Evolutionary conservation across 1,140 invertebrate species (phyloP), one percentile per base, ranked within the genome.

Genomic region (Apocrypta bakeri): DNA sequence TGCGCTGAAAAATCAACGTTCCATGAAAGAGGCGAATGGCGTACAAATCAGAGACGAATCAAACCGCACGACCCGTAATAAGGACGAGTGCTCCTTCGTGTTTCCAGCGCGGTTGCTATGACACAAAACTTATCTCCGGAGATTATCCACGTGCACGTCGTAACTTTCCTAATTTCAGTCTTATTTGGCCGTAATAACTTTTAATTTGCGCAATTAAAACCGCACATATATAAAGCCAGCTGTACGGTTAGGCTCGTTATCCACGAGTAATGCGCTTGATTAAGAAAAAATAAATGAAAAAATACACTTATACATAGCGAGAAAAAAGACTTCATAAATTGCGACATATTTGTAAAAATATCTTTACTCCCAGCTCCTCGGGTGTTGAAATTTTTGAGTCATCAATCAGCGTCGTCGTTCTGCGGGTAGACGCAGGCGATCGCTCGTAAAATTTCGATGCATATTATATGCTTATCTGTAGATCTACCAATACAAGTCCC

Each of bases 91-190:
- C 69, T 71, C 40, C 69, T 33, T 21, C 69, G 69, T 71, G 69
- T 71, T 71, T 27, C 21, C 14, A 1, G 25, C 24, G 33, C 21
- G 21, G 69, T 7, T 37, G 69, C 29, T 71, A 40, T 40, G 29
- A 17, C 69, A 40, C 40, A 72, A 72, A 72, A 42, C 69, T 72
- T 72, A 72, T 72, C 69, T 72, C 37, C 9, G 8, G 17, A 72
- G 33, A 72, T 71, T 40, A 37, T 24, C n/a, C 69, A n/a, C 40
- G 17, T 31, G 69, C 21, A 4, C 69, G 33, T 33, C 40, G 69
- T 72, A 72, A 72, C 33, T 72, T 72, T 72, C 33, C 69, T 42
- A 72, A 82, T 85, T 82, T 83, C 84, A 87, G 86, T 87, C 84
- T 83, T 83, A 82, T 64, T 82, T 37, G 40, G 17, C 69, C 81